Evolutionary conservation across 2,888 invertebrate genomes (phyloP).

Genomic region (Ethmia dodecea): DNA sequence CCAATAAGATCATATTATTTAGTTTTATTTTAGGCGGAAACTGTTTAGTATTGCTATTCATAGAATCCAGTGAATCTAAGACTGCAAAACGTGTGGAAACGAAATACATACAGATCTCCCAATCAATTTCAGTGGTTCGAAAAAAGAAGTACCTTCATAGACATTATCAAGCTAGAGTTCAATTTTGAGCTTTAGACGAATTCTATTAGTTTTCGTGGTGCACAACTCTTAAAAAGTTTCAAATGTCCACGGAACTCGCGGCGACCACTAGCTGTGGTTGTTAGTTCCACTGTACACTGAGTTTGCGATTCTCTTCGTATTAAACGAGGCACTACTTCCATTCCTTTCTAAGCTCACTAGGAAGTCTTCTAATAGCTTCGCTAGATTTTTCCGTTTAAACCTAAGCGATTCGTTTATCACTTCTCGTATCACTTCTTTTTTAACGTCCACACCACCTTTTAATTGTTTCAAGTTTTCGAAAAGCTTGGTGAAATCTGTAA

Average conservation of each 20-base stretch:
- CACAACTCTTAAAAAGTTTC: neutral
- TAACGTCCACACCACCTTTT: conserved; percentile 82
- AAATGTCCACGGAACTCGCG: conserved; percentile 4
- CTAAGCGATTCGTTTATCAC: conserved; percentile 86
- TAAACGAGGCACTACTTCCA: conserved; percentile 65
- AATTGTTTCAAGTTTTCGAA: conserved; percentile 83
- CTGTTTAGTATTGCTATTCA: too few species aligned
- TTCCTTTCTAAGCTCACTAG: conserved; percentile 69
- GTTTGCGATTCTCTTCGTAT: conserved; percentile 50
- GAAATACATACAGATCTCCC: neutral
- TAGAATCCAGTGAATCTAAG: too few species aligned
- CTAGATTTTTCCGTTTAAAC: conserved; percentile 86
- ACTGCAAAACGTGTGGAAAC: too few species aligned
- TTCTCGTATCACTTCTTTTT: conserved; percentile 83
- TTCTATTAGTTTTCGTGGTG: neutral
- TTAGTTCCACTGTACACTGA: conserved; percentile 48
- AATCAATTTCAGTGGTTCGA: neutral
- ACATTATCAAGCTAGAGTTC: too few species aligned
- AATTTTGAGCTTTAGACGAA: conserved; percentile 5
- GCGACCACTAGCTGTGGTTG: conserved; percentile 59
- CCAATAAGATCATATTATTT: too few species aligned
- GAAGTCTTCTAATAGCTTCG: conserved; percentile 82
- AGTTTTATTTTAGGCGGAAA: too few species aligned
- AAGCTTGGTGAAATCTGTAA: conserved; percentile 83
- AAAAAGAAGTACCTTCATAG: too few species aligned